Conservation (phyloP, 2,888 invertebrate genomes). For the Dicranocentrus wangi region DNA sequence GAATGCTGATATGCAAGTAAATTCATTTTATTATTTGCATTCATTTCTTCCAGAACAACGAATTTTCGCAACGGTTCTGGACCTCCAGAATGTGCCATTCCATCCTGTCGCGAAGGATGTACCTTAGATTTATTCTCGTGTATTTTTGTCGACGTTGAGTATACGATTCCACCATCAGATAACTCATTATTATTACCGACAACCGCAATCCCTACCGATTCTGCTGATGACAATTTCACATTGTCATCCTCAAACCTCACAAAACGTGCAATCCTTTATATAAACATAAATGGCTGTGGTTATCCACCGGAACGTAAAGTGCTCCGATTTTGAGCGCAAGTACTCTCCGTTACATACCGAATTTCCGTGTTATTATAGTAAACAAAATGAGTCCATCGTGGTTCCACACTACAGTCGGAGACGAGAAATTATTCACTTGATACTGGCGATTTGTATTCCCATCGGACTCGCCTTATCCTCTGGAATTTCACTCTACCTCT, state of each 20-base stretch:
- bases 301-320: slow-evolving; percentile 86
- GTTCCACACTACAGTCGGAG: slow-evolving; percentile 88
- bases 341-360: slow-evolving; percentile 82
- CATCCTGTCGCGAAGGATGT: slow-evolving; percentile 86
- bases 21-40: slow-evolving; percentile 13
- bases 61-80: slow-evolving; percentile 76
- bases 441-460: slow-evolving; percentile 64
- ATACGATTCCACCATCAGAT: slow-evolving; percentile 72
- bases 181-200: background rate
- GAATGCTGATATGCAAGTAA: too few relatives aligned
- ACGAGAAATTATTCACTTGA: slow-evolving; percentile 75
- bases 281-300: slow-evolving; percentile 89
- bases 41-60: slow-evolving; percentile 63
- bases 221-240: background rate
- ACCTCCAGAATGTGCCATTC: slow-evolving; percentile 86
- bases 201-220: background rate
- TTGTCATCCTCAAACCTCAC: background rate
- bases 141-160: slow-evolving; percentile 81
- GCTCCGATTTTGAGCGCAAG: slow-evolving; percentile 83
- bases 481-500: slow-evolving; percentile 59
- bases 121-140: slow-evolving; percentile 85
- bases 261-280: slow-evolving; percentile 78
- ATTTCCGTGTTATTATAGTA: slow-evolving; percentile 79
- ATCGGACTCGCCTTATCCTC: slow-evolving; percentile 50
- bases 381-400: slow-evolving; percentile 85